Evolutionary conservation across 23 tunicate species (phyloP).

Genomic region (Aplidium turbinatum): DNA sequence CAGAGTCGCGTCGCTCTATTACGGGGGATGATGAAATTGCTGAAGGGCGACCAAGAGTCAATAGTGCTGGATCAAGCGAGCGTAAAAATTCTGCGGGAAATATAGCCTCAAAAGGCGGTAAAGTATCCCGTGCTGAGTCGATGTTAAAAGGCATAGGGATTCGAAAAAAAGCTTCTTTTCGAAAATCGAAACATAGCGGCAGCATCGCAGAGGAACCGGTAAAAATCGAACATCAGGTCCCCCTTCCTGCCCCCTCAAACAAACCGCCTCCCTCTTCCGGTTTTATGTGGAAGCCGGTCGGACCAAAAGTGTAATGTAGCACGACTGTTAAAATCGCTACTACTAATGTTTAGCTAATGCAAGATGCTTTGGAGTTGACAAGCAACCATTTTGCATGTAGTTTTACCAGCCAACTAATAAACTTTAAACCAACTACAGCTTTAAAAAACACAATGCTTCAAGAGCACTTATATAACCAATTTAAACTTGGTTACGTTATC

Average conservation of each 20-base stretch:
- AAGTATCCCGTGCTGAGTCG: constrained; percentile 45
- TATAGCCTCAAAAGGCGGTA: constrained; percentile 3
- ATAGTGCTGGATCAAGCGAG: background rate
- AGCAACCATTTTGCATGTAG: too few relatives aligned
- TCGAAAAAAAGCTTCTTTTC: constrained; percentile 2
- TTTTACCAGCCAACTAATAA: too few relatives aligned
- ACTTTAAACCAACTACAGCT: too few relatives aligned
- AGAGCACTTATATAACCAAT: too few relatives aligned
- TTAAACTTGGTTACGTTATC: too few relatives aligned
- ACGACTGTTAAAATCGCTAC: background rate
- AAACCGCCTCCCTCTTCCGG: background rate
- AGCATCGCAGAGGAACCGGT: background rate
- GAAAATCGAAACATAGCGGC: constrained; percentile 38
- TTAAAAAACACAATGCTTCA: too few relatives aligned
- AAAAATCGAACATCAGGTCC: background rate
- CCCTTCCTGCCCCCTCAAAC: background rate
- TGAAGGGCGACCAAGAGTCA: background rate
- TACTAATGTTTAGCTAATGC: too few relatives aligned
- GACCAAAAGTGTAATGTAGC: constrained; percentile 24
- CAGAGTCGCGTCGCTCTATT: background rate
- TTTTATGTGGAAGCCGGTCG: constrained; percentile 59
- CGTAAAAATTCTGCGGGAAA: background rate
- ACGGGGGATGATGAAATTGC: background rate
- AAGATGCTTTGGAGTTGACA: too few relatives aligned
- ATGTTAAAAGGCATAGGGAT: constrained; percentile 22